Base-by-base conservation (phyloP, 2,797 vertebrate species). In the Hippocampus kuda region DNA sequence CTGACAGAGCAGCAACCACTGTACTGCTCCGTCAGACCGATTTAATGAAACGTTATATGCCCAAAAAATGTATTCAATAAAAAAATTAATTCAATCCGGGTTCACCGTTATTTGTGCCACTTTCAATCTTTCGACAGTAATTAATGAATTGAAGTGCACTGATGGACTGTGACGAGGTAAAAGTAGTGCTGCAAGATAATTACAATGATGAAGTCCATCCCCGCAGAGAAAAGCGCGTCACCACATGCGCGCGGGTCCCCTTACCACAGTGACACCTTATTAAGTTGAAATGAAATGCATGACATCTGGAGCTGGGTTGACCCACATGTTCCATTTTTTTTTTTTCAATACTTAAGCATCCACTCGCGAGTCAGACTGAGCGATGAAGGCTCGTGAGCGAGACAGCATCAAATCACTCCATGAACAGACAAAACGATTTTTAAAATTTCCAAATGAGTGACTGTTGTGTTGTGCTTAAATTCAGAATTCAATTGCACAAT, bases 241-340 rank as follows among this genome's bases (percentile, higher is more conserved):
- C 41, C 22, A 5, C 61, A n/a, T 64, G 41, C 61, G 5, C 4
- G 62, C 5, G 26, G 42, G 24, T 65, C 42, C 42, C 1, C 48
- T 82, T 80, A 75, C 65, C 67, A 73, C 68, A 46, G 64, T 70
- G 80, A 85, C 79, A 83, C 70, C 72, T 81, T 80, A 78, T 80
- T 83, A 75, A 71, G 78, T n/a, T 63, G 12, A 75, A 83, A 81
- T 79, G 49, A 77, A 81, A 83, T 75, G 74, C 66, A 73, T 70
- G 24, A 63, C 72, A 77, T 77, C 4, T 6, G 65, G 70, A 71
- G 61, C 26, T 72, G 60, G 46, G 75, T 69, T 79, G 77, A 83
- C 70, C 65, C 63, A 26, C 46, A 54, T 51, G 2, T 74, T 73
- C 62, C 44, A 24, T 61, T 75, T 73, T 64, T 12, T 22, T 18